A percentile compares a stretch with the other conserved stretches of the same genome.
Evolutionary conservation across 2,113 vertebrate genomes (phyloP).

Genomic region (Prochilodus magdalenae): DNA sequence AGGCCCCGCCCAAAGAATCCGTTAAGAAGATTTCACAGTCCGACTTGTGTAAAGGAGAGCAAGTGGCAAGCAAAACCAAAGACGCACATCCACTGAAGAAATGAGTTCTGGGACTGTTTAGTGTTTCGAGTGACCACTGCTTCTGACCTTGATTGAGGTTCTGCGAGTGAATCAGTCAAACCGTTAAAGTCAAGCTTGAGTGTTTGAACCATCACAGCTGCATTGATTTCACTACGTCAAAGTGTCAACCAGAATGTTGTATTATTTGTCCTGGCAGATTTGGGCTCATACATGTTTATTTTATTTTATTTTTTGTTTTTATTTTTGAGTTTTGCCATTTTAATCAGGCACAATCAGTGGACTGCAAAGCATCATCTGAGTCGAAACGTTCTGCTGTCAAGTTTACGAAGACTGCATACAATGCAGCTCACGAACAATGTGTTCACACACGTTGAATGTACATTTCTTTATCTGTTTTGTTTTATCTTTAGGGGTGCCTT

Average conservation of each 20-base stretch:
- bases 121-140: neutral
- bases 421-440: slow-evolving; percentile 66
- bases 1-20: slow-evolving; percentile 65
- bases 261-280: slow-evolving; percentile 27
- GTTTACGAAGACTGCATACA: slow-evolving; percentile 72
- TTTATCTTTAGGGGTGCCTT: slow-evolving; percentile 78
- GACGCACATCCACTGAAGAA: slow-evolving; percentile 61
- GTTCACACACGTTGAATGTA: slow-evolving; percentile 72
- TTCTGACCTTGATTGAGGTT: neutral
- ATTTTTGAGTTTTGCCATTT: slow-evolving; percentile 20
- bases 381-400: slow-evolving; percentile 69
- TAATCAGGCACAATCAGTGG: slow-evolving; percentile 52
- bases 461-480: slow-evolving; percentile 64
- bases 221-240: slow-evolving; percentile 42
- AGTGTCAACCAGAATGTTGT: slow-evolving; percentile 26
- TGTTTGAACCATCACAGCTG: slow-evolving; percentile 27
- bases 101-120: slow-evolving; percentile 47
- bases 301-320: neutral
- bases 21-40: slow-evolving; percentile 57
- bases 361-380: slow-evolving; percentile 44
- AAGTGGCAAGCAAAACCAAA: slow-evolving; percentile 61
- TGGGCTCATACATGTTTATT: too few species aligned
- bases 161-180: slow-evolving; percentile 43
- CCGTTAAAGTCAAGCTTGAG: slow-evolving; percentile 31
- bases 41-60: slow-evolving; percentile 62